Conservation (phyloP, 2,888 invertebrate genomes). For the Corythucha ciliata region DNA sequence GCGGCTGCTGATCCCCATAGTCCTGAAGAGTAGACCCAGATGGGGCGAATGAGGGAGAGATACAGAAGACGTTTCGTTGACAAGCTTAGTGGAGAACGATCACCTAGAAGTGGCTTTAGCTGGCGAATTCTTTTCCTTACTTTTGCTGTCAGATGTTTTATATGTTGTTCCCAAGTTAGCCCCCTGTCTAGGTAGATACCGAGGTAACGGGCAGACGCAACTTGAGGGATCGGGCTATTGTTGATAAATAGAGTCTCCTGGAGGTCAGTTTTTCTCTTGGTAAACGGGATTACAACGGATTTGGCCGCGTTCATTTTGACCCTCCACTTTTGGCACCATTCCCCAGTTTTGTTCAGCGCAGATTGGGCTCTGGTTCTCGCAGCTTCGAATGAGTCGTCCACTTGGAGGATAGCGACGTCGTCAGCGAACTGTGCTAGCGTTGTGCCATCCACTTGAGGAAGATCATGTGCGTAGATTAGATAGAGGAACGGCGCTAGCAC, state of each 20-base stretch:
- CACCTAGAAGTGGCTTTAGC: constrained; percentile 1
- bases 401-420: no score
- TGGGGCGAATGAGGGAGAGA: neutral
- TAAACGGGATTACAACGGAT: no score
- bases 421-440: no score
- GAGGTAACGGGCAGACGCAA: no score
- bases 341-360: neutral
- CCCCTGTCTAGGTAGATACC: neutral
- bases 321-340: neutral
- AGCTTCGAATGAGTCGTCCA: no score
- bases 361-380: neutral
- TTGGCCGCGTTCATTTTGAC: no score
- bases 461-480: neutral
- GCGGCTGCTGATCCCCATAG: constrained; percentile 1
- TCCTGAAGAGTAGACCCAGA: neutral
- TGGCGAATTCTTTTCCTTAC: neutral
- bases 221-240: no score
- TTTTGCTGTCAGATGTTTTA: neutral
- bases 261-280: no score
- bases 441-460: no score
- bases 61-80: neutral
- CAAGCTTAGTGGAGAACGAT: neutral
- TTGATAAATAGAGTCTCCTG: no score
- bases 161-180: neutral
- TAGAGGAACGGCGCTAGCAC: neutral